Evolutionary conservation across 2,888 invertebrate genomes (phyloP), one percentile per base, ranked within the genome.

Genomic region (Imbricaverruca yamaguchii): DNA sequence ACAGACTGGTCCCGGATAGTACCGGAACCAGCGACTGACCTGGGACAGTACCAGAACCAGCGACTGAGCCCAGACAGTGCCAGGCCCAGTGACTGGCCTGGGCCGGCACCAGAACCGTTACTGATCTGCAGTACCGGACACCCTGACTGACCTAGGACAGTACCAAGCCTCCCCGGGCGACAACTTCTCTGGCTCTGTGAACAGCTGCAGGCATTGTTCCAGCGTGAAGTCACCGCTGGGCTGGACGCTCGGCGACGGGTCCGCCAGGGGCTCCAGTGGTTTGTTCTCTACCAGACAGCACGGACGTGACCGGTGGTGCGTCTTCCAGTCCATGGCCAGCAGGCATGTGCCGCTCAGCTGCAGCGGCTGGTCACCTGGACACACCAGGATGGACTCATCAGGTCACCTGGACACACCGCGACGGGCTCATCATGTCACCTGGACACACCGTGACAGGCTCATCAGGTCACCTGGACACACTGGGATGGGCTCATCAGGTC

Each of bases 101-200:
- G 21, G 67, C 55, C 67, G 67, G 39, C 8, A 63, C 55, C 67
- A 53, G 82, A 57, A n/a, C 39, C 77, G 1, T 11, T 3, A 67
- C 67, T 25, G 23, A 67, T 25, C 10, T 11, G 67, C 25, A 25
- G 25, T 67, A 25, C 25, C 11, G 7, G 59, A 59, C 59, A 15
- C 59, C 59, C 39, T 39, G 83, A 84, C 83, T 80, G 39, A 84
- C 83, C 83, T 83, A n/a, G 84, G 82, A 74, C 83, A 84, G 85
- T 85, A 87, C 89, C 89, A 89, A 11, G 89, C 88, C 83, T 89
- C 88, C 80, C 89, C 88, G 21, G 87, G 87, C 78, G 86, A 87
- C 82, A 89, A 86, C n/a, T 87, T 85, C 84, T 89, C 89, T 8
- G 89, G 88, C 83, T 89, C 88, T 2, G 88, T 89, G 84, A 89